These are phyloP conservation scores for Mus spicilegus DNA, from an alignment of 2,113 vertebrate genomes.

Conservation along the genomic window DNA sequence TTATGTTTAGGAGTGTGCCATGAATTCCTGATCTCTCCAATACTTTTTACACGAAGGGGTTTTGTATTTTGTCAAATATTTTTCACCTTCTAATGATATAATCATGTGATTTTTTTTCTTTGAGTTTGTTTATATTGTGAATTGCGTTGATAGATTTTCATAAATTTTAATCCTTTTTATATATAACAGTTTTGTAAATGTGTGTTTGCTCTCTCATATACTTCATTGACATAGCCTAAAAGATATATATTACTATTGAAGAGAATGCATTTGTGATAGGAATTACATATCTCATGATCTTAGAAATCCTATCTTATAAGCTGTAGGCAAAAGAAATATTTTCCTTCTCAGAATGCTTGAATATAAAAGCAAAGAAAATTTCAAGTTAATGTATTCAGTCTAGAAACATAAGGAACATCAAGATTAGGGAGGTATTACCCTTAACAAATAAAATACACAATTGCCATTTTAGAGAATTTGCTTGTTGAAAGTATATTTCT, in stretches of 20 bases:
- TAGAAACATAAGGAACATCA: constrained; percentile 22
- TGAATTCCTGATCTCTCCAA: too few relatives aligned
- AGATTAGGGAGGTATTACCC: background rate
- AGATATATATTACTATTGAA: background rate
- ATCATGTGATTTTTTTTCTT: too few relatives aligned
- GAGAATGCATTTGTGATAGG: background rate
- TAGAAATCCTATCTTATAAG: background rate
- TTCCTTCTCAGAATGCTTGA: background rate
- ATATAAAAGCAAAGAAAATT: constrained; percentile 34
- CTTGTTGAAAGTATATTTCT: background rate
- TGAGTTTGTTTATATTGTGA: too few relatives aligned
- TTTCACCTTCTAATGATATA: too few relatives aligned
- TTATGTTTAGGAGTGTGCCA: too few relatives aligned
- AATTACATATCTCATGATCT: background rate
- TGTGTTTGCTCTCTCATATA: background rate
- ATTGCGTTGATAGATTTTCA: background rate
- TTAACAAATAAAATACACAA: constrained; percentile 5
- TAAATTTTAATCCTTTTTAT: background rate
- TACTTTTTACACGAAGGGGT: too few relatives aligned
- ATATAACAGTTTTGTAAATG: background rate
- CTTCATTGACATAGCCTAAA: background rate
- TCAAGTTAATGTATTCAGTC: background rate
- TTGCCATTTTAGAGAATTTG: background rate
- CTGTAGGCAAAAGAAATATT: constrained; percentile 5
- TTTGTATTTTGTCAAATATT: too few relatives aligned